These are phyloP conservation scores for Mungos mungo DNA, from an alignment of 2,113 vertebrate genomes.

Conservation along the genomic window DNA sequence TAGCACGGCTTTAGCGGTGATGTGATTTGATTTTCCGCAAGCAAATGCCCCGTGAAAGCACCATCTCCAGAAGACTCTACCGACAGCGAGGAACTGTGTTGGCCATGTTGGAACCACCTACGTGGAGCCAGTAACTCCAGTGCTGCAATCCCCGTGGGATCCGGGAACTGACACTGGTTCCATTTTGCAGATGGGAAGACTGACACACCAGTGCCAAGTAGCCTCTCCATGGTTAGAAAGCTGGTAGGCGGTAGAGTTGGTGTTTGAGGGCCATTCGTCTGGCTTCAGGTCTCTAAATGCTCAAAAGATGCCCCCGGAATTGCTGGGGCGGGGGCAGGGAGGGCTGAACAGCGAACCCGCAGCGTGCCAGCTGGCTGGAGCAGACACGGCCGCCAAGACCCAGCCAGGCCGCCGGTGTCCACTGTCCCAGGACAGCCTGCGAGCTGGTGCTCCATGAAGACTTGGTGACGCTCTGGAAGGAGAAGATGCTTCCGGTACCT, in stretches of 20 bases:
- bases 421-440: too few relatives aligned
- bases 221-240: neutral
- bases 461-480: neutral
- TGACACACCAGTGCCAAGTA: neutral
- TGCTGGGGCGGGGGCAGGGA: neutral
- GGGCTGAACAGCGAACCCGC: neutral
- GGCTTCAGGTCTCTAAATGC: neutral
- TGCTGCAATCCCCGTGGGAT: neutral
- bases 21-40: neutral
- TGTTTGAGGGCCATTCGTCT: neutral
- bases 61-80: neutral
- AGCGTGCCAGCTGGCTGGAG: accelerated
- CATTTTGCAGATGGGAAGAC: neutral
- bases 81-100: neutral
- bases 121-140: neutral
- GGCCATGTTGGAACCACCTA: too few relatives aligned
- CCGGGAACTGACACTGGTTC: neutral
- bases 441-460: neutral
- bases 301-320: neutral
- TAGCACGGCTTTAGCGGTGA: accelerated
- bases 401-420: accelerated
- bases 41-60: neutral
- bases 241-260: neutral
- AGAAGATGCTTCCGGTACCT: too few relatives aligned
- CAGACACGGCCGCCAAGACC: neutral